Base-by-base conservation (phyloP, 2,888 invertebrate genomes). In the Polyommatus iphigenia region DNA sequence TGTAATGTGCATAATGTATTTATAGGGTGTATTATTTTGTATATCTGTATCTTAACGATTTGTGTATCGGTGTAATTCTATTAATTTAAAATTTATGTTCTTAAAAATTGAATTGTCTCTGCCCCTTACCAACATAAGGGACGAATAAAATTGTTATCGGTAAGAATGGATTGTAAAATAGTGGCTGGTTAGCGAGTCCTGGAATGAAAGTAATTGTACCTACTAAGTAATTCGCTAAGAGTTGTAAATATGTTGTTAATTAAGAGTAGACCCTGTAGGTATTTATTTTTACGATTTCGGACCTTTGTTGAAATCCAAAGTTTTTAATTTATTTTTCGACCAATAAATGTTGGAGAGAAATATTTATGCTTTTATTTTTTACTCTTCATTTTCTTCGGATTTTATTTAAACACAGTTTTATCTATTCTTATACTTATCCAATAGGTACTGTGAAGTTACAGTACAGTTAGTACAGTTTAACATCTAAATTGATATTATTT, bases 241-340 rank as follows among this genome's bases (percentile, higher is more conserved):
- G 79, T 82, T 93, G 92, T 93, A 93, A 90, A 93, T 93, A 93
- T 91, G 91, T 91, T 93, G 88, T 91, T 91, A 89, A 75, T 83
- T 89, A 90, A 91, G 89, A 80, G 81, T 91, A 93, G 92, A 85
- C 88, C 92, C 90, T 85, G 91, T 93, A 93, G 92, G 90, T 93
- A 93, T 93, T 93, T 93, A 93, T 93, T 93, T 93, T 87, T 91
- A 92, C 90, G 90, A 91, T 91, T 93, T 94, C 89, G 89, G 93
- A 90, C 93, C 93, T 94, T 91, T 91, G 93, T 94, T 93, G 88
- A 92, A 90, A 91, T 93, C 93, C 93, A 94, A 94, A 93, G 93
- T 94, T 93, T 91, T 93, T 94, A 90, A 94, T 93, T 94, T 94
- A 94, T 94, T 94, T 94, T 94, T 94, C 93, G 93, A 94, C 93